phyloP scores from a whole-genome alignment of 2,113 vertebrate genomes.

The Lepidothrix coronata region DNA sequence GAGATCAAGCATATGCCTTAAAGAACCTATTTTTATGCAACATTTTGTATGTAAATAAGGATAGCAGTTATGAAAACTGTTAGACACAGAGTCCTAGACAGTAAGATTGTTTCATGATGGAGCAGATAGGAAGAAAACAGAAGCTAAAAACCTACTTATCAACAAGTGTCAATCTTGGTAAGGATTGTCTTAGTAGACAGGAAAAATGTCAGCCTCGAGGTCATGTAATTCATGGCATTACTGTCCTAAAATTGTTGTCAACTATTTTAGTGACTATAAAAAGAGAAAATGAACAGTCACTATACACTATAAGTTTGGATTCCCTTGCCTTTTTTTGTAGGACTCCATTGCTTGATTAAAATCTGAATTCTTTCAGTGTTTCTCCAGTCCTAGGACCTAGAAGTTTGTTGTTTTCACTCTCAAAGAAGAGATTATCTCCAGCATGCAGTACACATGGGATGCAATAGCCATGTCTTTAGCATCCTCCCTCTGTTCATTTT shows the following conservation, averaged over 20 bases:
- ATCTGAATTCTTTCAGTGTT: neutral
- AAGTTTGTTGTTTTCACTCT: neutral
- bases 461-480: neutral
- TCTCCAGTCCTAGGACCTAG: neutral
- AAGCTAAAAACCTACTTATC: neutral
- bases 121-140: neutral
- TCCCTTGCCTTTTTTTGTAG: neutral
- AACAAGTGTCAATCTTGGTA: neutral
- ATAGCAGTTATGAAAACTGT: neutral
- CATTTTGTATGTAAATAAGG: slow-evolving; percentile 14
- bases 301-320: neutral
- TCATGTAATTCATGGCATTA: neutral
- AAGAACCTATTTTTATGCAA: neutral
- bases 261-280: neutral
- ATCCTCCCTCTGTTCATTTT: neutral
- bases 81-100: neutral
- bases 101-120: neutral
- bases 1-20: neutral
- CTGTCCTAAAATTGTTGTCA: neutral
- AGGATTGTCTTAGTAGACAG: neutral
- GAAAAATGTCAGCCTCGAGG: neutral
- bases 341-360: neutral
- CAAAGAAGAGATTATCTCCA: neutral
- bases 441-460: neutral
- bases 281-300: neutral